Conservation (phyloP, 2,113 vertebrate genomes). For the Cavia aperea region DNA sequence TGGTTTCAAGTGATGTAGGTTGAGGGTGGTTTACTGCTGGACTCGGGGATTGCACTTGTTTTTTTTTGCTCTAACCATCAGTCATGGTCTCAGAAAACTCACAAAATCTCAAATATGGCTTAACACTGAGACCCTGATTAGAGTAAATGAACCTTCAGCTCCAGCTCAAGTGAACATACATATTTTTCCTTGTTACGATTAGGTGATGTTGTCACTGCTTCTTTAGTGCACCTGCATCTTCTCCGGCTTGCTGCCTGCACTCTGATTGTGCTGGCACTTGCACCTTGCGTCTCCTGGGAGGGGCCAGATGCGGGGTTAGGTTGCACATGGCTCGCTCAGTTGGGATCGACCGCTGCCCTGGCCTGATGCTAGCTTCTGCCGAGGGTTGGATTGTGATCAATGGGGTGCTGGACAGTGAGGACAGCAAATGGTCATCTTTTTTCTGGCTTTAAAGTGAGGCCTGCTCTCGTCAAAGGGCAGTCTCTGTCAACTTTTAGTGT, state of each 20-base stretch:
- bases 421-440: slow-evolving; percentile 35
- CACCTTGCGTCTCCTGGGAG: not conserved
- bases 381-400: slow-evolving; percentile 56
- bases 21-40: fast-evolving
- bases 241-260: slow-evolving; percentile 58
- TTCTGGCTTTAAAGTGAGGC: slow-evolving; percentile 46
- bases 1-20: not conserved
- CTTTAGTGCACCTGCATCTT: slow-evolving; percentile 57
- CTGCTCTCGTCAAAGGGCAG: slow-evolving; percentile 34
- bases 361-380: slow-evolving; percentile 48
- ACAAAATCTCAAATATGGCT: not conserved
- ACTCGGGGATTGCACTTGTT: not conserved
- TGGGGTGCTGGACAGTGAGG: not conserved
- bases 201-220: slow-evolving; percentile 54
- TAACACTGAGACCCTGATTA: not conserved
- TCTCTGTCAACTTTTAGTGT: slow-evolving; percentile 28
- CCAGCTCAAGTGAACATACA: not conserved
- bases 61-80: not conserved
- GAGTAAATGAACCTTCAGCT: not conserved
- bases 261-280: slow-evolving; percentile 26
- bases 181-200: not conserved
- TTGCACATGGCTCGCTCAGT: slow-evolving; percentile 54
- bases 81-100: not conserved
- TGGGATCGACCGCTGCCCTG: slow-evolving; percentile 54
- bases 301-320: slow-evolving; percentile 15